Evolutionary conservation across 2,888 invertebrate genomes (phyloP), one percentile per base, ranked within the genome.

Genomic region (Zootermopsis nevadensis): DNA sequence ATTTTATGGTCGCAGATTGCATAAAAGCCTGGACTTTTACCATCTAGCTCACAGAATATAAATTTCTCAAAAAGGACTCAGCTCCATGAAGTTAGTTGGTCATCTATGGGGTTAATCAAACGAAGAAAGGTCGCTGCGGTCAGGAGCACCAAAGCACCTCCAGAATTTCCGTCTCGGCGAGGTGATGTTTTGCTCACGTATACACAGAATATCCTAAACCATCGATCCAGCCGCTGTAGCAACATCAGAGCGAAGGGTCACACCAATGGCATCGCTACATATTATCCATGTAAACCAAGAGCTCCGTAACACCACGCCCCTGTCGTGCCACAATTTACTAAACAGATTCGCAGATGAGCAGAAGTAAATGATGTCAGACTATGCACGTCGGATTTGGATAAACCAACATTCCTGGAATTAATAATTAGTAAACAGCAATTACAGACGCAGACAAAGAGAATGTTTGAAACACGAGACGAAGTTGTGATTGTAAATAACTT

Each of bases 171-270:
- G 48, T 1, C 19, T 19, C 7, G 4, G 60, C 15, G 60, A 60
- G 60, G 60, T 60, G 60, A n/a, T 60, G 60, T 60, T 60, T 60
- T 60, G n/a, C 60, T 27, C 60, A 60, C n/a, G 60, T 60, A 60
- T 60, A 48, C 3, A 48, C 19, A 60, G n/a, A 60, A 60, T 27
- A 60, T 60, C 60, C 60, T n/a, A n/a, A 60, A 27, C 60, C 60
- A 60, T 60, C 60, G 60, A 60, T 60, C 60, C 60, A 27, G 12
- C 60, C n/a, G 2, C 8, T 27, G n/a, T 10, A 27, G 60, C n/a
- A n/a, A 48, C 48, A 48, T 27, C 8, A 60, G 7, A 27, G n/a
- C n/a, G n/a, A n/a, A 27, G 27, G 60, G 60, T n/a, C n/a, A 12
- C 48, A 60, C 60, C 60, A 60, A 60, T 60, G 60, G 60, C 60